Evolutionary conservation across 1,140 invertebrate genomes (phyloP), one percentile per base, ranked within the genome.

Genomic region (Drosophila takahashii): DNA sequence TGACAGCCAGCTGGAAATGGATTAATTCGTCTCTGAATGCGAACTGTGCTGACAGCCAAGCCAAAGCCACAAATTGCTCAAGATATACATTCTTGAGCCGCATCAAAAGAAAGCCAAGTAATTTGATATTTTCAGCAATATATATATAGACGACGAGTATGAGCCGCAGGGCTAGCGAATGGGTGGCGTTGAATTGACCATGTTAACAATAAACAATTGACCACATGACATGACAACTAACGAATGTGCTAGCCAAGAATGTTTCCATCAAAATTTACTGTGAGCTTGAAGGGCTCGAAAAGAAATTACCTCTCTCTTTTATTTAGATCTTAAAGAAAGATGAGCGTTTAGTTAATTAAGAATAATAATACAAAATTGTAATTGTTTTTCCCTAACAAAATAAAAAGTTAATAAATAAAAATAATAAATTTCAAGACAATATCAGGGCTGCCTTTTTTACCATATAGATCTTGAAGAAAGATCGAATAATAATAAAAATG

Each of bases 201-300:
- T 83, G 84, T 89, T 77, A 79, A 84, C 84, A 74, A 87, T 89
- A 83, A 83, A 87, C 72, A 83, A 79, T 87, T 79, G 83, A 87
- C 84, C 84, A 69, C 76, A 86, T 51, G 69, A 87, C 83, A 87
- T 79, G 83, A 79, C 79, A 87, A 64, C 45, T 32, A 71, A 80
- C 64, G 53, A 85, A 53, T 62, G 57, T 60, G 57, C 71, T 42
- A 42, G 65, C 57, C 58, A 75, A 79, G 48, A 60, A 66, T 76
- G 54, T 67, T 74, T 74, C 26, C 39, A 74, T 75, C 71, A 75
- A 64, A 65, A 56, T 65, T 50, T 56, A 18, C 15, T 64, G 13
- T 13, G 3, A 13, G 2, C 0, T 9, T 4, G 0, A 8, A 2
- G 1, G 3, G 39, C 9, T 37, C 51, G 72, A 39, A 9, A 9